Conservation (phyloP, 2,797 vertebrate species). For the Lutjanus campechanus region DNA sequence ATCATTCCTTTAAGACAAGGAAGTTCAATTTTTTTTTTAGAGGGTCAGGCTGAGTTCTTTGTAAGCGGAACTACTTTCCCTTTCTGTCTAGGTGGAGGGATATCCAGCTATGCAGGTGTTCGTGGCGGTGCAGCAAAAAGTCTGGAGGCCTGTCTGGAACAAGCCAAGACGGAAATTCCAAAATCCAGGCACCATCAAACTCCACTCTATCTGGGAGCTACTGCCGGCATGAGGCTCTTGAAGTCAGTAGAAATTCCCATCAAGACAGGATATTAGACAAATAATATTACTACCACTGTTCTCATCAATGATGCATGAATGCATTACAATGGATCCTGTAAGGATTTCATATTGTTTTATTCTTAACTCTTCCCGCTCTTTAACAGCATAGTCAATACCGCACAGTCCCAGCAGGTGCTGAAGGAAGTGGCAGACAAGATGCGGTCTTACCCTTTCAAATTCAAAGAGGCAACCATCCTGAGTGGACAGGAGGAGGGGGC, state of each 20-base stretch:
- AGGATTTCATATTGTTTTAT: background rate
- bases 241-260: slow-evolving; percentile 46
- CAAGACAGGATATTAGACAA: background rate
- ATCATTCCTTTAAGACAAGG: slow-evolving; percentile 6
- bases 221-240: slow-evolving; percentile 85
- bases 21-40: slow-evolving; percentile 7
- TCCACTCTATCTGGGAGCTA: slow-evolving; percentile 88
- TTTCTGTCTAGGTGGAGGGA: slow-evolving; percentile 82
- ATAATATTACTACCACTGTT: background rate
- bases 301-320: background rate
- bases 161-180: slow-evolving; percentile 82
- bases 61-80: slow-evolving; percentile 11
- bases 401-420: slow-evolving; percentile 77
- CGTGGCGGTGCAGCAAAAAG: slow-evolving; percentile 80
- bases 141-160: slow-evolving; percentile 82
- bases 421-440: slow-evolving; percentile 82
- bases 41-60: slow-evolving; percentile 20
- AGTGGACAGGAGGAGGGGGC: slow-evolving; percentile 87
- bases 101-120: slow-evolving; percentile 85
- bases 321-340: background rate
- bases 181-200: slow-evolving; percentile 77
- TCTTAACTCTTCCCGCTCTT: background rate
- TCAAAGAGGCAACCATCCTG: slow-evolving; percentile 86
- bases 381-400: slow-evolving; percentile 57
- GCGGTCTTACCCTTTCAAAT: slow-evolving; percentile 84